Conservation (phyloP, 2,113 vertebrate species). For the Ariopsis seemanni region DNA sequence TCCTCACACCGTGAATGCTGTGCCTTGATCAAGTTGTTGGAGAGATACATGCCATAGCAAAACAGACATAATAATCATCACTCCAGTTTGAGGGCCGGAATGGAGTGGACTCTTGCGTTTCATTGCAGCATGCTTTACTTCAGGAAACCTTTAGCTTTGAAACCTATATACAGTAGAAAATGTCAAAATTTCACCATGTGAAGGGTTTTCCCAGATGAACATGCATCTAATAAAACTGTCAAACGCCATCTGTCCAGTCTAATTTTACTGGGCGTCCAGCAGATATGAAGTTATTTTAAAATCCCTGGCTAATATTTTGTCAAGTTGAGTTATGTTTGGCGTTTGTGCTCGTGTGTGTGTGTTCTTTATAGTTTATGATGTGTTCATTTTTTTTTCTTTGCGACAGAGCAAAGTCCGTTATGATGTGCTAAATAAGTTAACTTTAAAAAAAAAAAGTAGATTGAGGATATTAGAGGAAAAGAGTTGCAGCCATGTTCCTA, state of each 20-base stretch:
- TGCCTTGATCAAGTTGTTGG: background rate
- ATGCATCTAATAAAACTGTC: conserved; percentile 20
- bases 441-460: background rate
- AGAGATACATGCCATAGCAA: background rate
- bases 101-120: background rate
- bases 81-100: background rate
- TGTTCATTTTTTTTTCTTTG: background rate
- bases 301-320: background rate
- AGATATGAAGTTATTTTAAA: background rate
- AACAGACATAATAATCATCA: background rate
- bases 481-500: background rate
- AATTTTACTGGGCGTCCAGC: background rate
- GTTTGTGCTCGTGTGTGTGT: background rate
- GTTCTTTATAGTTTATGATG: background rate
- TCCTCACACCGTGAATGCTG: background rate
- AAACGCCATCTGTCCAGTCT: background rate
- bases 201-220: conserved; percentile 1
- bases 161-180: background rate
- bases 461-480: background rate
- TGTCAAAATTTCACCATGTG: background rate
- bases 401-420: background rate
- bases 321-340: background rate
- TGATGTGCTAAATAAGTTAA: background rate
- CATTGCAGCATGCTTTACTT: background rate
- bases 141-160: background rate